These are phyloP conservation scores for Stercorarius parasiticus DNA, from an alignment of 2,113 vertebrate species.

Conservation along the genomic window DNA sequence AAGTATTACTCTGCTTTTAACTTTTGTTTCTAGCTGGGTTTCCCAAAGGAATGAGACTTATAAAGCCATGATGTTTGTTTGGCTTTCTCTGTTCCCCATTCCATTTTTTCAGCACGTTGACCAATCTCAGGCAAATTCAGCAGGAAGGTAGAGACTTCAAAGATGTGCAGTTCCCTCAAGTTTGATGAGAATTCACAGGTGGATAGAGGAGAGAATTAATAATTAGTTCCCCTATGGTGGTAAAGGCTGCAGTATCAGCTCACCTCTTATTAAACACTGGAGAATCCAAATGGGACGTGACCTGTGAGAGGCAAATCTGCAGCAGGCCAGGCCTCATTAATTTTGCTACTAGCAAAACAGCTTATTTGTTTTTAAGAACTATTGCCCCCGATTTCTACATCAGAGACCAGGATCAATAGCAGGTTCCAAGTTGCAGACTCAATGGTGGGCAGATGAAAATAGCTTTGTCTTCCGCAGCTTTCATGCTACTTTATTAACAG, in stretches of 20 bases:
- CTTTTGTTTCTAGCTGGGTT: not conserved
- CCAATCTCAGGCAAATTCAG: not conserved
- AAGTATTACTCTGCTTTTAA: not conserved
- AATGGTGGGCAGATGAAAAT: not conserved
- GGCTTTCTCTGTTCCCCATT: not conserved
- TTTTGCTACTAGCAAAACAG: not conserved
- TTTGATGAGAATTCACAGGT: not conserved
- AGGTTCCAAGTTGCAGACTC: not conserved
- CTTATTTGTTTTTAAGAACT: not conserved
- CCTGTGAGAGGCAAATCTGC: not conserved
- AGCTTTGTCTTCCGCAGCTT: not conserved
- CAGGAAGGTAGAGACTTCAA: not conserved
- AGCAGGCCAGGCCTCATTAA: not conserved
- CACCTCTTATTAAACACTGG: not conserved
- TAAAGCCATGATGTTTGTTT: not conserved
- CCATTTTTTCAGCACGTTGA: not conserved
- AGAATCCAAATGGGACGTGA: not conserved
- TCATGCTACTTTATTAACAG: not conserved
- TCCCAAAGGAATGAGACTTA: not conserved
- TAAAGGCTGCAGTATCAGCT: not conserved
- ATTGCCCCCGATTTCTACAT: not conserved
- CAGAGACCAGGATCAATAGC: not conserved
- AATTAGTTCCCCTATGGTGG: not conserved
- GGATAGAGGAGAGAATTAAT: not conserved
- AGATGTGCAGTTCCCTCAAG: not conserved